Base-by-base conservation (phyloP, 2,113 vertebrate species). In the Thymallus thymallus region DNA sequence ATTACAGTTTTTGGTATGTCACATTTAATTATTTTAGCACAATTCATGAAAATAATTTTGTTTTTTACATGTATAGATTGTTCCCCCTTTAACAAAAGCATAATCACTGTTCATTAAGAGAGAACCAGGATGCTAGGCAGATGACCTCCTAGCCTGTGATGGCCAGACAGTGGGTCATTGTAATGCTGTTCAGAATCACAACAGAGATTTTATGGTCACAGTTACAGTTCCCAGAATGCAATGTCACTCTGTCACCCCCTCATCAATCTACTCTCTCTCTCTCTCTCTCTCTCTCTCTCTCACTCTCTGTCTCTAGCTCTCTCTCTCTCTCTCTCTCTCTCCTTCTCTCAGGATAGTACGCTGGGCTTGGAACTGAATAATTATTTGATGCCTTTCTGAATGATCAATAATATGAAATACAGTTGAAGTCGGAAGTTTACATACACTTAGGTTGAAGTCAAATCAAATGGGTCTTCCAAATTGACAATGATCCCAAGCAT, bases 151-250 rank as follows among this genome's bases (percentile, higher is more conserved):
- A 77, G 79, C 79, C 85, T 69, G 76, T 81, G 80, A 90, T 84
- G 84, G 77, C 78, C 41, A 84, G 79, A 91, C 90, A 92, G 85
- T 90, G 78, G 84, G 73, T 81, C 86, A 90, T 92, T 91, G 90
- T 92, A 78, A 88, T 87, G 83, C 84, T 74, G 70, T 72, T 82
- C 77, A 70, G 82, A 84, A 86, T 86, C 72, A 76, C 82, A 84
- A 73, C 79, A 77, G 79, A 69, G 73, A 91, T 91, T 92, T 92
- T 92, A 92, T 82, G 73, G 85, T 76, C 77, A 84, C 71, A 74
- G 83, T 86, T 71, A 73, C 75, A 16, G 81, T 90, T 90, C 88
- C 90, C 89, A 92, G 89, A 90, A 92, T 90, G 89, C 88, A 88
- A 81, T 84, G 87, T 90, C 80, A 88, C 81, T 86, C 80, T 82